A percentile compares a stretch with the other conserved stretches of the same genome.
Evolutionary conservation across 2,797 vertebrate species (phyloP).

Genomic region (Melopsittacus undulatus): DNA sequence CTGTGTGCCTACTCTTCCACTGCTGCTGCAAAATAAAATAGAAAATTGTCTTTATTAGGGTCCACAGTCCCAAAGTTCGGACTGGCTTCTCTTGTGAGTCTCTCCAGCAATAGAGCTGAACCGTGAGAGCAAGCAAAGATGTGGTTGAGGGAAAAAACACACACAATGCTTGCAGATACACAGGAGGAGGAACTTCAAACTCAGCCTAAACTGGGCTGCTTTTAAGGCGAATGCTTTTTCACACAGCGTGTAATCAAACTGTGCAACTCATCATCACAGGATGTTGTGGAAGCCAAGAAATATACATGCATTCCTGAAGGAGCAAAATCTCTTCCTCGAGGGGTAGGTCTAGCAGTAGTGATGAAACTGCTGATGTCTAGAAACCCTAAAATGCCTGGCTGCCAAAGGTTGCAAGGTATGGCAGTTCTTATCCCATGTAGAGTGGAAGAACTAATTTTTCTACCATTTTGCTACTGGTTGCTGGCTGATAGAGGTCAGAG

Average conservation of each 20-base stretch:
- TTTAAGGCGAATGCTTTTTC: constrained; percentile 7
- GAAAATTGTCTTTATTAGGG: background rate
- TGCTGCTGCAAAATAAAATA: constrained; percentile 24
- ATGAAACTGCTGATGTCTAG: background rate
- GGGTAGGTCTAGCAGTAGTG: background rate
- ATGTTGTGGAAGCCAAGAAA: background rate
- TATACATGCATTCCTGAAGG: background rate
- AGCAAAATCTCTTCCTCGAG: background rate
- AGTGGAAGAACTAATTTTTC: background rate
- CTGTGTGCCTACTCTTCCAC: constrained; percentile 56
- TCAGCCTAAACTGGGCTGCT: background rate
- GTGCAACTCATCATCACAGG: background rate
- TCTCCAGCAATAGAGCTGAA: background rate
- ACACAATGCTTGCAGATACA: background rate
- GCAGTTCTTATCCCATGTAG: background rate
- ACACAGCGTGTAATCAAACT: background rate
- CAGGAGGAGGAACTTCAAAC: background rate
- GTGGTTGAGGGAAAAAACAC: background rate
- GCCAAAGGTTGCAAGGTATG: background rate
- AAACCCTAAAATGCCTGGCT: background rate
- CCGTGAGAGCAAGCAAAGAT: background rate
- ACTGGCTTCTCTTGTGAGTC: background rate
- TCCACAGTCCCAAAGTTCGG: background rate
- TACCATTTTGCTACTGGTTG: background rate
- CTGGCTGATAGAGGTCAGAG: background rate